Base-by-base conservation (phyloP, 2,113 vertebrate species). In the Campylomormyrus tamandua region DNA sequence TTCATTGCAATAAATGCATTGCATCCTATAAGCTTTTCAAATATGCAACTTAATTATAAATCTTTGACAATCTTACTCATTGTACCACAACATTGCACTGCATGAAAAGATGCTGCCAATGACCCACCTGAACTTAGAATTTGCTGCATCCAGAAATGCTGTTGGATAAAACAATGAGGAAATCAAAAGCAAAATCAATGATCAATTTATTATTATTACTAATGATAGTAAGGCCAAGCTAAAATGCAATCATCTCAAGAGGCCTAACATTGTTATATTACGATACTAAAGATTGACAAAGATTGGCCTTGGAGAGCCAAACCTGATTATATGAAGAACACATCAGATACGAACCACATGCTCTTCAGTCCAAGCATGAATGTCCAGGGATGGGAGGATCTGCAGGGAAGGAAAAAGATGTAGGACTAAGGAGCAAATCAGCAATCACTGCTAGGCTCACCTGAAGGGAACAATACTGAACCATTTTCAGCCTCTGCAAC, bases 131-230 rank as follows among this genome's bases (percentile, higher is more conserved):
- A 96, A 89, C 94, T 96, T 93, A 97, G 97, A 93, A 99, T 96
- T 92, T 99, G 98, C 58, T 97, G 95, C 96, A 99, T 97, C 98
- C 98, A 99, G 94, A 98, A 98, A 93, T 97, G 97, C 98, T 99
- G 96, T 88, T 80, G 92, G 92, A 94, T 94, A 94, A 90, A 90
- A 19, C 89, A 90, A 13, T 31, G 74, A 92, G 89, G 9, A 4
- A 45, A 31, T 45, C 39, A 62, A 9, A 85, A 0, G 27, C 89
- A 31, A 53, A 50, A 91, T 90, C 84, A 80, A 56, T 21, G 19
- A 56, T 21, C 17, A 53, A 53, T 53, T 5, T 56, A 56, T 56
- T 21, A 56, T 56, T 56, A 56, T 56, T 56, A 56, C 53, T 13
- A 15, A 17, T 35, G 35, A 42, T 42, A 42, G 39, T 87, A 90